Percentiles rank a stretch among this genome's conserved stretches.
These are phyloP conservation scores for Yponomeuta plumbellus DNA, from an alignment of 2,888 invertebrate species.

Conservation along the genomic window DNA sequence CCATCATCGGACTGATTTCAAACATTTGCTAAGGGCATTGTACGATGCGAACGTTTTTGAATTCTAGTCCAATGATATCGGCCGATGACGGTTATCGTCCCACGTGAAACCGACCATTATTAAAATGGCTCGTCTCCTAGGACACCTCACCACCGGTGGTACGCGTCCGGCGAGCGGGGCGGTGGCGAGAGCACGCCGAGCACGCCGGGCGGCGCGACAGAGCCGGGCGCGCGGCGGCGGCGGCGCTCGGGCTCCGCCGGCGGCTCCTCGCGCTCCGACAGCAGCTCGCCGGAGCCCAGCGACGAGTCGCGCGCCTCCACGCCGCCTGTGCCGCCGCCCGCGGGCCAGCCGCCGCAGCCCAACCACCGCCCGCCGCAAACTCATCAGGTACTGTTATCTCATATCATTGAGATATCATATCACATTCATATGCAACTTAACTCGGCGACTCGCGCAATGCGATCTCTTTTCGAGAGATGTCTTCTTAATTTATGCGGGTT, in stretches of 20 bases:
- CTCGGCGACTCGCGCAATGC: too few species aligned
- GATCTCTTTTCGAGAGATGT: too few species aligned
- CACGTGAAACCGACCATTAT: background rate
- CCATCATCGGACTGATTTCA: too few species aligned
- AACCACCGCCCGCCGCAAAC: slow-evolving; percentile 9
- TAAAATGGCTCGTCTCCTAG: background rate
- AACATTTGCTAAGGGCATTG: too few species aligned
- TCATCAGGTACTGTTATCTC: slow-evolving; percentile 4
- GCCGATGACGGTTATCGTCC: background rate
- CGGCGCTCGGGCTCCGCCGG: slow-evolving; percentile 67
- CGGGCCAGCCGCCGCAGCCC: slow-evolving; percentile 41
- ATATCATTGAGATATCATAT: too few species aligned
- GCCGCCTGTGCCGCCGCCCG: slow-evolving; percentile 45
- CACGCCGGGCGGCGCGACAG: slow-evolving; percentile 63
- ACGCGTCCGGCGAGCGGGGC: slow-evolving; percentile 51
- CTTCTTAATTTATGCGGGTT: too few species aligned
- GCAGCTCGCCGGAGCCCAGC: slow-evolving; percentile 77
- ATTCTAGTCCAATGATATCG: background rate
- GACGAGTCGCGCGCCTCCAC: slow-evolving; percentile 77
- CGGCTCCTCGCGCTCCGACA: slow-evolving; percentile 70
- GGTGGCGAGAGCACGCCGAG: slow-evolving; percentile 55
- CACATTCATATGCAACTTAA: too few species aligned
- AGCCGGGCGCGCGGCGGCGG: slow-evolving; percentile 63
- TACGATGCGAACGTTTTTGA: too few species aligned
- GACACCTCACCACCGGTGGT: slow-evolving; percentile 42